phyloP scores from a whole-genome alignment of 2,888 invertebrate species.

The Dusona sp. region DNA sequence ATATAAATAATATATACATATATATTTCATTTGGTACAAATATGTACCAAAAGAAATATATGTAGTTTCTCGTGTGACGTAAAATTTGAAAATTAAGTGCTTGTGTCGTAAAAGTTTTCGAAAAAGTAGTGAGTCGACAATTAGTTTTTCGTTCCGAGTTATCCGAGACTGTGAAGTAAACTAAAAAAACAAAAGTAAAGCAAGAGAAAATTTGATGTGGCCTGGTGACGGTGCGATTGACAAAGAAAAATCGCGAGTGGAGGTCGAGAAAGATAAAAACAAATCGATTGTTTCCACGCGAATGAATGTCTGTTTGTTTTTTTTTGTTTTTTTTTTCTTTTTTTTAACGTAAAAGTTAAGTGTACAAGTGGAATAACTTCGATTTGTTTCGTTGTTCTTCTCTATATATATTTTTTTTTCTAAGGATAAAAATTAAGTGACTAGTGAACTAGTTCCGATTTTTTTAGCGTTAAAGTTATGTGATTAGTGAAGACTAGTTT shows the following conservation, averaged over 20 bases:
- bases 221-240: constrained; percentile 10
- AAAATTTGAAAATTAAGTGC: constrained; percentile 77
- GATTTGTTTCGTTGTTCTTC: constrained; percentile 33
- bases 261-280: constrained; percentile 10
- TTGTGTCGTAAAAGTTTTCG: constrained; percentile 74
- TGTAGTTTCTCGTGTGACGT: constrained; percentile 71
- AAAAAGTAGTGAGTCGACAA: constrained; percentile 64
- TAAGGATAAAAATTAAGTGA: constrained; percentile 57
- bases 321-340: constrained; percentile 4
- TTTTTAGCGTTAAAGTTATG: constrained; percentile 29
- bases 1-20: constrained; percentile 24
- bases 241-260: constrained; percentile 29
- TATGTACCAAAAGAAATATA: constrained; percentile 48
- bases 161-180: constrained; percentile 39
- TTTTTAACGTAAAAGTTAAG: constrained; percentile 17
- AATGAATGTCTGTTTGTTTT: constrained; percentile 34
- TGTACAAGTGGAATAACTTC: constrained; percentile 25
- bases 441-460: constrained; percentile 59
- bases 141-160: constrained; percentile 21
- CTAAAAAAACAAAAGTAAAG: neutral
- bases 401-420: constrained; percentile 31
- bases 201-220: constrained; percentile 10
- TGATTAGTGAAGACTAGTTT: constrained; percentile 56
- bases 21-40: constrained; percentile 9
- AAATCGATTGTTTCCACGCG: constrained; percentile 23